Evolutionary conservation across 1,140 invertebrate genomes (phyloP), one percentile per base, ranked within the genome.

Genomic region (Doryteuthis pealeii): DNA sequence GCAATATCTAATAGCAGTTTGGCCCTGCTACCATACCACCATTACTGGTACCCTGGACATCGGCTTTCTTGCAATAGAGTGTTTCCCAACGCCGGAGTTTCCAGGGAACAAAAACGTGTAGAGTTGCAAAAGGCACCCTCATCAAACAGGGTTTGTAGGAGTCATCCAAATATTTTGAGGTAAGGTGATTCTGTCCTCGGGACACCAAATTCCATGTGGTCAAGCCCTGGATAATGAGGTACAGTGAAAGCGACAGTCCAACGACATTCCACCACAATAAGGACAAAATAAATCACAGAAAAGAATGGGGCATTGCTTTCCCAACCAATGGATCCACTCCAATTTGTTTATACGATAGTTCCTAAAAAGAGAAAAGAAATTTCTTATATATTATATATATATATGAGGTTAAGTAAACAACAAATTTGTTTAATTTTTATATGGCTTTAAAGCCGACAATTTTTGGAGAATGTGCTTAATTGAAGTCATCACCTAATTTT

Each of bases 181-280:
- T 74, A 88, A 88, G 5, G 85, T 85, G 49, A 88, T 88, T 75
- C 83, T 81, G 70, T 83, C n/a, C 83, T 43, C 85, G 78, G 32
- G 86, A 85, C 0, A 83, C 82, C 26, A 78, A 75, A 74, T 88
- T 86, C 87, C 87, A 88, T 18, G 87, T 88, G 15, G 87, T 87
- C 35, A 81, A 58, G 58, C 85, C 85, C 67, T 76, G 79, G 10
- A 81, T 66, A 80, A 85, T 85, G 15, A 88, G 81, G 77, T 86
- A 88, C 32, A 82, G 75, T 88, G 87, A 72, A 87, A 85, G 28
- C 79, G 85, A 71, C 0, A 88, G 80, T 10, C 82, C 80, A 14
- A 79, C 28, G 80, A 74, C 26, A 86, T 73, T 10, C 82, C 83
- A 32, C 80, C 79, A 32, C 83, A 30, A 1, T 83, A 54, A n/a